Base-by-base conservation (phyloP, 2,888 invertebrate species). In the Chalcosyrphus nemorum region DNA sequence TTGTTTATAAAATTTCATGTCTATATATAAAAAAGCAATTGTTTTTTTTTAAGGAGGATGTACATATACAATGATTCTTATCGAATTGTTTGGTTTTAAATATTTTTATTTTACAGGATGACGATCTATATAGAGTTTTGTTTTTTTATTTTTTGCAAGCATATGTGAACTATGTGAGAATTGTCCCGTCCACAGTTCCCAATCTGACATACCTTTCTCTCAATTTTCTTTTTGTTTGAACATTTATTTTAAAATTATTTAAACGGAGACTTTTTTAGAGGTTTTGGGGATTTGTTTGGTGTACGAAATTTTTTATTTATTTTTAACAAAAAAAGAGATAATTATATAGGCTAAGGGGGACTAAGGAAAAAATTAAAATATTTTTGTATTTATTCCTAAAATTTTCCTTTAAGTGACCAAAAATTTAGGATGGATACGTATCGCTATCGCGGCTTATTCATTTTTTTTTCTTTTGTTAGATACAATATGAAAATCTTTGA, bases 131-230 rank as follows among this genome's bases (percentile, higher is more conserved):
- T 86, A 86, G 86, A 86, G 78, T 86, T 87, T 87, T 86, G 29
- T 47, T 15, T 29, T 61, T 47, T 54, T 78, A 6, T 72, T 47
- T 57, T 57, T 87, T 87, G 65, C 86, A 88, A 88, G 90, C 91
- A 91, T 90, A 90, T 91, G 89, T 90, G 90, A 91, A 91, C 90
- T 89, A 94, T 94, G 94, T 94, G 94, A 94, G 94, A 94, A 94
- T 90, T 94, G 94, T 94, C 93, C 94, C 93, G 94, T 94, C 94
- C 94, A 94, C 94, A 94, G 94, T 94, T 94, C 94, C 94, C 94
- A 95, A 95, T 95, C 94, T 95, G 94, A 93, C 93, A 92, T 86
- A 89, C 86, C 85, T 86, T 86, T 86, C 87, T 88, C 87, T 88
- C 87, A 88, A 88, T 87, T 86, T 87, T 85, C 84, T 84, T 74